A percentile compares a stretch with the other conserved stretches of the same genome.
These are phyloP conservation scores for Aricia artaxerxes DNA, from an alignment of 2,888 invertebrate genomes.

Conservation along the genomic window DNA sequence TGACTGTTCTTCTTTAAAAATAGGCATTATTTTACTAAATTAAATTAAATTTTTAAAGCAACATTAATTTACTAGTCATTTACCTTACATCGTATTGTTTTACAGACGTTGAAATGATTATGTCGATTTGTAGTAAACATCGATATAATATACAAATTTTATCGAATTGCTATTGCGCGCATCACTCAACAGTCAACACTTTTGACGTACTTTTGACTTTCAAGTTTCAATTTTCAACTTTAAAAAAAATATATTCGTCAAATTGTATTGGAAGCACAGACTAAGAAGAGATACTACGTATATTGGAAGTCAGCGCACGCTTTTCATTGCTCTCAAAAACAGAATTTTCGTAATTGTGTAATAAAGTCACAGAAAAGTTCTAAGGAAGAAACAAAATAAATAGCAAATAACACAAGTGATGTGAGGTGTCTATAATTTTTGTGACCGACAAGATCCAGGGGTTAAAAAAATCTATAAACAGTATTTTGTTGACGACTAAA, in stretches of 20 bases:
- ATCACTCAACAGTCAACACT: background rate
- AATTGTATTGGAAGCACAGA: background rate
- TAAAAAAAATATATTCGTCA: background rate
- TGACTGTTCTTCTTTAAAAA: too few species aligned
- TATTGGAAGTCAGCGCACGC: background rate
- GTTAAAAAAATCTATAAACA: background rate
- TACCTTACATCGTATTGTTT: too few species aligned
- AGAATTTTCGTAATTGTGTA: background rate
- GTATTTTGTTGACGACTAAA: background rate
- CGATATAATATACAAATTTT: too few species aligned
- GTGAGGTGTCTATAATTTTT: background rate
- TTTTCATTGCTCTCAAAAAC: background rate
- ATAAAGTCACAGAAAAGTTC: background rate
- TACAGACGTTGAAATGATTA: too few species aligned
- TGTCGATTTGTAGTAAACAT: too few species aligned
- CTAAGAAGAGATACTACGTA: too few species aligned
- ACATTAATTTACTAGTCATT: too few species aligned
- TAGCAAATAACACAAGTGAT: background rate
- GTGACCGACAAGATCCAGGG: background rate
- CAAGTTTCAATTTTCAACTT: too few species aligned
- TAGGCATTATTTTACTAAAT: too few species aligned
- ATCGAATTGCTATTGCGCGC: too few species aligned
- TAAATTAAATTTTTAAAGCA: too few species aligned
- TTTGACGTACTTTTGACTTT: background rate
- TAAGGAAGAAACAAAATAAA: background rate